phyloP scores from a whole-genome alignment of 2,888 invertebrate genomes.

The Lithosia quadra region DNA sequence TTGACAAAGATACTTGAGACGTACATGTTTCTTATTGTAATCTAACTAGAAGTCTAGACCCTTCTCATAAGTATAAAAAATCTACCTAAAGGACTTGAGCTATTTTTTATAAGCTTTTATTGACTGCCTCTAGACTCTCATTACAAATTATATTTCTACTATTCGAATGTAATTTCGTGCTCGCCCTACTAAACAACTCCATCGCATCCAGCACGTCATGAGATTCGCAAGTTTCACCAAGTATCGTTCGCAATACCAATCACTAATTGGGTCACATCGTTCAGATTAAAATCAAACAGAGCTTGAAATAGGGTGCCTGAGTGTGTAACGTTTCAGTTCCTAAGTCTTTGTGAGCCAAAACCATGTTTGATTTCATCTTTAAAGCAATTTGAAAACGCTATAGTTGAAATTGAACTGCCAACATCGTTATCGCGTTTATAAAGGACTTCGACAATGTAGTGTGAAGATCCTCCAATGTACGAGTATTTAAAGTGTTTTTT shows the following conservation, averaged over 20 bases:
- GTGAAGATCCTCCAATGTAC: not conserved
- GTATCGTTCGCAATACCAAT: slow-evolving; percentile 44
- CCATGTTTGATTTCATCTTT: slow-evolving; percentile 9
- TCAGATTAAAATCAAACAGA: slow-evolving; percentile 63
- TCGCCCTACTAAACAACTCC: not conserved
- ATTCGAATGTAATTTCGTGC: no score
- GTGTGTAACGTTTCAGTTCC: slow-evolving; percentile 33
- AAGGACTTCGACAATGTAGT: not conserved
- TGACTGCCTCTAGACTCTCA: no score
- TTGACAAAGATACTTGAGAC: not conserved
- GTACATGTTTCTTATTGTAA: not conserved
- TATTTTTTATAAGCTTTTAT: not conserved
- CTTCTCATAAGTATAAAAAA: not conserved
- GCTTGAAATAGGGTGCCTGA: slow-evolving; percentile 55
- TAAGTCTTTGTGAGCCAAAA: slow-evolving; percentile 27
- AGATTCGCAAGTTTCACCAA: slow-evolving; percentile 7
- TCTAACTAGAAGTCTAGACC: not conserved
- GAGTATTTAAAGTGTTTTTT: not conserved
- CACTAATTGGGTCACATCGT: slow-evolving; percentile 66
- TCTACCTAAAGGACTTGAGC: not conserved
- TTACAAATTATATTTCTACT: no score
- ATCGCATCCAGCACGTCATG: not conserved
- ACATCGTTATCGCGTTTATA: not conserved
- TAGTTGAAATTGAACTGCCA: not conserved
- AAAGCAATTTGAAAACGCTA: not conserved